Percentiles rank a stretch among this genome's conserved stretches.
Conservation (phyloP, 2,113 vertebrate genomes). For the Myotis yumanensis region DNA sequence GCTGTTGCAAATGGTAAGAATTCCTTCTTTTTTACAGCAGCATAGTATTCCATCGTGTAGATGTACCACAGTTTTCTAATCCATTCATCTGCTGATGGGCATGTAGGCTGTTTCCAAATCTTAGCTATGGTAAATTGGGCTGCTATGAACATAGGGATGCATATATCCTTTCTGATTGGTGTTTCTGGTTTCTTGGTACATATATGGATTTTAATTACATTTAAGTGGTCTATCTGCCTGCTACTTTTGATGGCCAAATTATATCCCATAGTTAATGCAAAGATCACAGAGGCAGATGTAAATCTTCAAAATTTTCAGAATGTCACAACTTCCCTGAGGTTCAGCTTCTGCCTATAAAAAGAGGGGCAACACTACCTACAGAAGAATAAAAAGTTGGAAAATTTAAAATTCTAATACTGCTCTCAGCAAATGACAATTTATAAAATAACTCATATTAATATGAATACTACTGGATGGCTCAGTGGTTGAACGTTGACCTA, state of each 20-base stretch:
- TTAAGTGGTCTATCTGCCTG: background rate
- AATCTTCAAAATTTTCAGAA: background rate
- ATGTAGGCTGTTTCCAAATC: too few species aligned
- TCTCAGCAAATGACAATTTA: conserved; percentile 36
- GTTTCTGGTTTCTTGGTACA: background rate
- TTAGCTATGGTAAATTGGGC: too few species aligned
- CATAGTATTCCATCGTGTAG: too few species aligned
- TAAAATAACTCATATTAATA: background rate
- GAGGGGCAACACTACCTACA: background rate
- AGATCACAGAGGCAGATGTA: background rate
- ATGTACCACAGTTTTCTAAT: too few species aligned
- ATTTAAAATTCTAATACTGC: background rate
- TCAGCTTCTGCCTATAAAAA: background rate
- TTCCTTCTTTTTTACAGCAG: too few species aligned
- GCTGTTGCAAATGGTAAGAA: too few species aligned
- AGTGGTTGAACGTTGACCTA: too few species aligned
- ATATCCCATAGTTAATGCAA: background rate
- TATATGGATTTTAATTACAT: background rate
- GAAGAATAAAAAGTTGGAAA: background rate
- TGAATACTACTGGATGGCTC: background rate
- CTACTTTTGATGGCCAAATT: background rate
- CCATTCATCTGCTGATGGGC: too few species aligned
- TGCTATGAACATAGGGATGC: too few species aligned
- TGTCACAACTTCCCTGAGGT: background rate
- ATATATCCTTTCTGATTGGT: too few species aligned